Conservation (phyloP, 2,113 vertebrate species). For the Perca schrenkii region DNA sequence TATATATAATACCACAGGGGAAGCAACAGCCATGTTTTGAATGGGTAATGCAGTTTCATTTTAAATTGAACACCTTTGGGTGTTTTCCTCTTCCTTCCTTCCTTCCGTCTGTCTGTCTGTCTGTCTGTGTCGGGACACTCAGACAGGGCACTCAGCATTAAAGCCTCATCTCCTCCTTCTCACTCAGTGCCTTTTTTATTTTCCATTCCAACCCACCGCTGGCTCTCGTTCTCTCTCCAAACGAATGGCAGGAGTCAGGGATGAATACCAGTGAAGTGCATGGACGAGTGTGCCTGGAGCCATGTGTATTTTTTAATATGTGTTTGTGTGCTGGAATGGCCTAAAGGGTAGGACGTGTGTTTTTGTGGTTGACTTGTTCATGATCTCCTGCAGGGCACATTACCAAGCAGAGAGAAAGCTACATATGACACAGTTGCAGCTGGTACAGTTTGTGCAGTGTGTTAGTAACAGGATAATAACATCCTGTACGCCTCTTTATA, state of each 20-base stretch:
- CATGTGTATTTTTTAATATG: conserved; percentile 33
- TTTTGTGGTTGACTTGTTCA: conserved; percentile 49
- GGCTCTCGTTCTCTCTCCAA: conserved; percentile 7
- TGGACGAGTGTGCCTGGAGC: conserved; percentile 24
- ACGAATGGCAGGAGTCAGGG: conserved; percentile 29
- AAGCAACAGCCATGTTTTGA: no score
- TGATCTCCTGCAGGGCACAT: conserved; percentile 56
- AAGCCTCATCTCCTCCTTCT: neutral
- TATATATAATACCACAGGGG: no score
- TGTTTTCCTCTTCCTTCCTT: neutral
- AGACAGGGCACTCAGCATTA: neutral
- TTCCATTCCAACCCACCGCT: conserved; percentile 13
- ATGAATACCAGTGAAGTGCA: conserved; percentile 43
- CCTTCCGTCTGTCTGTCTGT: neutral
- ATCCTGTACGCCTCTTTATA: neutral
- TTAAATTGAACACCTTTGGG: neutral
- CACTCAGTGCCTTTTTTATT: neutral
- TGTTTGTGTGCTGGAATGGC: conserved; percentile 13
- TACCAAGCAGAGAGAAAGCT: conserved; percentile 35
- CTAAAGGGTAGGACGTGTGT: conserved; percentile 38
- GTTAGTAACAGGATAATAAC: neutral
- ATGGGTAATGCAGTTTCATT: neutral
- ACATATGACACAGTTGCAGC: conserved; percentile 54
- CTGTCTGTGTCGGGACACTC: neutral
- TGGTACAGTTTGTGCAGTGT: conserved; percentile 34